A percentile compares a stretch with the other conserved stretches of the same genome.
Evolutionary conservation across 2,888 invertebrate genomes (phyloP).

Genomic region (Osmoderma eremita): DNA sequence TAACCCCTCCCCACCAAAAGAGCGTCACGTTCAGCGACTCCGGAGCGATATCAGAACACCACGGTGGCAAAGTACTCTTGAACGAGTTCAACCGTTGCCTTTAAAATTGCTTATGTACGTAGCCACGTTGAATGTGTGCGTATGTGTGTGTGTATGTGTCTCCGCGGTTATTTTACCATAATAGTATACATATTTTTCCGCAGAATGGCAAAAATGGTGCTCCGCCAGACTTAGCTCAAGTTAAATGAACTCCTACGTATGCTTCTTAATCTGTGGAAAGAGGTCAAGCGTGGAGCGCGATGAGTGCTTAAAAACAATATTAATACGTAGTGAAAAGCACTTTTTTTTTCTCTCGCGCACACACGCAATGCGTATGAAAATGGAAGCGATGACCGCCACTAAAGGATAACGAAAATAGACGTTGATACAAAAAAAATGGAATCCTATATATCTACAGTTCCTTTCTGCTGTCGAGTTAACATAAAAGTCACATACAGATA

Average conservation of each 20-base stretch:
- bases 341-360: constrained; percentile 22
- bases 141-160: not conserved
- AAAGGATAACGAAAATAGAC: too few relatives aligned
- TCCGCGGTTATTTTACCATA: constrained; percentile 6
- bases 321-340: constrained; percentile 39
- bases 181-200: constrained; percentile 30
- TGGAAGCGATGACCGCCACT: not conserved
- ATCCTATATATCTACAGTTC: too few relatives aligned
- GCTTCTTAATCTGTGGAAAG: constrained; percentile 58
- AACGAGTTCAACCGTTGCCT: constrained; percentile 19
- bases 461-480: too few relatives aligned
- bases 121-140: not conserved
- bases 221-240: constrained; percentile 42
- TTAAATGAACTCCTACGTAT: constrained; percentile 58
- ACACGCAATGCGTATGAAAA: constrained; percentile 19
- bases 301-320: constrained; percentile 45
- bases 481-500: too few relatives aligned
- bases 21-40: not conserved
- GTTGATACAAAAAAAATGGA: too few relatives aligned
- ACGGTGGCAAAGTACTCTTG: constrained; percentile 26
- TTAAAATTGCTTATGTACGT: constrained; percentile 13
- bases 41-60: constrained; percentile 16
- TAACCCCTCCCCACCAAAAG: not conserved
- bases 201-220: constrained; percentile 19
- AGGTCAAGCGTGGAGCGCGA: constrained; percentile 64